Base-by-base conservation (phyloP, 2,888 invertebrate species). In the Thereva unica region DNA sequence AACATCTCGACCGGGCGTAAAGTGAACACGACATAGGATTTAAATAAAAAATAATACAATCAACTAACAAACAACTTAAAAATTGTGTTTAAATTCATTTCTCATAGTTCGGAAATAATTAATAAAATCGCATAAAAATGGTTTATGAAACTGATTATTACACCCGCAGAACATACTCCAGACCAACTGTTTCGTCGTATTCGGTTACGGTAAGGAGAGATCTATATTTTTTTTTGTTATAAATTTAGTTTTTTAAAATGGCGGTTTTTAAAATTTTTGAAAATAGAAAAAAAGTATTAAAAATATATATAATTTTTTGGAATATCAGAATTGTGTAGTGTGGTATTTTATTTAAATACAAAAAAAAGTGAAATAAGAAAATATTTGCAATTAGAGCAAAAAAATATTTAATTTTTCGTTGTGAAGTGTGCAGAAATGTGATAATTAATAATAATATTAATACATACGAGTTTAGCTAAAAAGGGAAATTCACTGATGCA, bases 71-170 rank as follows among this genome's bases (percentile, higher is more conserved):
- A 50, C 0, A 23, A 34, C 40, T 56, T 50, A 56, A 55, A 12
- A 35, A 50, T 71, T 71, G 64, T 71, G 64, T 45, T 55, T 70
- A 69, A 68, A 69, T 54, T 66, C 55, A 61, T 40, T 49, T 7
- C 49, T 49, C 9, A 49, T 49, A 49, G 6, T 61, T 40, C 50
- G 49, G 37, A 49, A 8, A 38, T 59, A 64, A 67, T 41, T 52
- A 53, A 73, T 52, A 65, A 69, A 72, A 73, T 70, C 72, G 69
- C 73, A 71, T 72, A 71, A 87, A 84, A 83, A 93, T 93, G 93
- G 93, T 93, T 84, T 93, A 93, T 89, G 92, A 92, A 85, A 90
- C 91, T 86, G 93, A 93, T 85, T 93, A 92, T 84, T 91, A 92
- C 83, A 92, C 90, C 82, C 89, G 93, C 84, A 89, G 93, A 84